These are phyloP conservation scores for Latrodectus hesperus DNA, from an alignment of 2,888 invertebrate species.

Conservation along the genomic window DNA sequence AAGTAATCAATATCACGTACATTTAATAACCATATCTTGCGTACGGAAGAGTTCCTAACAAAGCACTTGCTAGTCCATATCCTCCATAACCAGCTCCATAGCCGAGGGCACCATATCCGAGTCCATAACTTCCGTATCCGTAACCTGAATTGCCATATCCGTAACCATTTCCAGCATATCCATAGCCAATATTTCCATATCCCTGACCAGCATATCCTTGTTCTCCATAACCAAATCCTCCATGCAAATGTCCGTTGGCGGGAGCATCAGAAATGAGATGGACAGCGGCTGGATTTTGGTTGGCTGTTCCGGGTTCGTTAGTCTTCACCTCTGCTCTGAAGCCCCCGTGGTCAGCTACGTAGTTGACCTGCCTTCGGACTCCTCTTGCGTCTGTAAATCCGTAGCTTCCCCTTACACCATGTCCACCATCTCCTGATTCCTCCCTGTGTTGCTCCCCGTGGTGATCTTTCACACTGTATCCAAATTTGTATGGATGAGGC, in stretches of 20 bases:
- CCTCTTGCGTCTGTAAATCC: conserved; percentile 47
- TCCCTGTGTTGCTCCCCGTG: conserved; percentile 37
- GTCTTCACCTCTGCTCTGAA: conserved; percentile 50
- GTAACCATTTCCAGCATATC: not conserved
- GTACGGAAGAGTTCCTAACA: too few species aligned
- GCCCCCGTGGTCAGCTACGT: conserved; percentile 46
- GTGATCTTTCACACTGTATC: conserved; percentile 31
- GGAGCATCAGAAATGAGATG: conserved; percentile 25
- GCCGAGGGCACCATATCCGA: not conserved
- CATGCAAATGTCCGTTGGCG: conserved; percentile 32
- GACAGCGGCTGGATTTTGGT: conserved; percentile 37
- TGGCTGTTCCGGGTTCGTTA: conserved; percentile 56
- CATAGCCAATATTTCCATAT: not conserved
- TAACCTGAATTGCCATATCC: not conserved
- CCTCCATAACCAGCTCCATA: not conserved
- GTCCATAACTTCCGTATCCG: not conserved
- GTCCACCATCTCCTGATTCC: conserved; percentile 16
- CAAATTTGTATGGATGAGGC: conserved; percentile 32
- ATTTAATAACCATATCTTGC: too few species aligned
- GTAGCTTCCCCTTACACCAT: conserved; percentile 39
- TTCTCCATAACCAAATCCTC: conserved; percentile 9
- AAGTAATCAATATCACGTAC: too few species aligned
- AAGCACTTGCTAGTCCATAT: too few species aligned
- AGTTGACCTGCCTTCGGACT: conserved; percentile 38
- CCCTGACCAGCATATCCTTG: not conserved